These are phyloP conservation scores for Tillus elongatus DNA, from an alignment of 2,888 invertebrate genomes.

Conservation along the genomic window DNA sequence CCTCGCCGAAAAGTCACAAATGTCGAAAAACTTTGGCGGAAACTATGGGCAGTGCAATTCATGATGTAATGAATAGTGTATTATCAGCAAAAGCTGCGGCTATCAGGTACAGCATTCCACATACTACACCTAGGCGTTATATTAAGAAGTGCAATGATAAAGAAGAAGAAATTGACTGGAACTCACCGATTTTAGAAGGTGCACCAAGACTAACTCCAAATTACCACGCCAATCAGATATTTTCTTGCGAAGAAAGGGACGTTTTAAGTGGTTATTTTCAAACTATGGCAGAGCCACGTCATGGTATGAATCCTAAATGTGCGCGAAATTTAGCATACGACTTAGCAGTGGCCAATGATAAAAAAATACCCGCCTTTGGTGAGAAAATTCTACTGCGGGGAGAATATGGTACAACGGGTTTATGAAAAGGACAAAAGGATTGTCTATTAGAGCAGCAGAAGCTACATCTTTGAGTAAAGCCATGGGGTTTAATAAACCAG, in stretches of 20 bases:
- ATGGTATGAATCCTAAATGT: conserved; percentile 15
- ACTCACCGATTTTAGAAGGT: too few species aligned
- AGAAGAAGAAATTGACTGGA: too few species aligned
- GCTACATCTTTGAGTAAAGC: too few species aligned
- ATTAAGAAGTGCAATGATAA: conserved; percentile 11
- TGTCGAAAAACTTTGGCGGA: too few species aligned
- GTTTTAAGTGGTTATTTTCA: conserved; percentile 13
- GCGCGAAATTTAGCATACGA: too few species aligned
- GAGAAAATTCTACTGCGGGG: conserved; percentile 12
- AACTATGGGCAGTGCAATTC: too few species aligned
- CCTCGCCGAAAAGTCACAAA: too few species aligned
- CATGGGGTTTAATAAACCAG: too few species aligned
- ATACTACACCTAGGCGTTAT: conserved; percentile 11
- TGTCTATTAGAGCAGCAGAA: not conserved
- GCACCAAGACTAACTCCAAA: conserved; percentile 12
- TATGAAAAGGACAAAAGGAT: conserved; percentile 8
- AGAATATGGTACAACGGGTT: conserved; percentile 12
- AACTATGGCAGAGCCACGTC: conserved; percentile 15
- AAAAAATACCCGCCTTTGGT: conserved; percentile 10
- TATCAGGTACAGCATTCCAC: conserved; percentile 8
- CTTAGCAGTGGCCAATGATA: conserved; percentile 14
- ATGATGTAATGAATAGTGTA: conserved; percentile 10
- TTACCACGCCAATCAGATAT: conserved; percentile 15
- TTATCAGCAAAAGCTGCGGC: too few species aligned
- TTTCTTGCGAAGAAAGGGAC: conserved; percentile 13